Conservation (phyloP, 92 coral and sea anemone genomes). For the Micromussa lordhowensis region DNA sequence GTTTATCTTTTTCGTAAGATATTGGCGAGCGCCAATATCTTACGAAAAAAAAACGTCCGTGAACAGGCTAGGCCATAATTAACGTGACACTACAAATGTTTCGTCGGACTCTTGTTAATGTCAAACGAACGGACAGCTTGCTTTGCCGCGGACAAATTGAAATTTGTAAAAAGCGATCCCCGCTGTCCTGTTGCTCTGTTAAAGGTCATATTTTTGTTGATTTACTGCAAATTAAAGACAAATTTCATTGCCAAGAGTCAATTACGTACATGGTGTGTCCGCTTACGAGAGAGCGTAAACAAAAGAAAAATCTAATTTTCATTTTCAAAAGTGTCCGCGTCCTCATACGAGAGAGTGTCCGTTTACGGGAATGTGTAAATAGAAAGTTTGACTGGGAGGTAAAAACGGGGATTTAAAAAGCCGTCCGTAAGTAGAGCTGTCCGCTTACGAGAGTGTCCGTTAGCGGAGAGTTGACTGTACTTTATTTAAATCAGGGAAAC, state of each 20-base stretch:
- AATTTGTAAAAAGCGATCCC: conserved; percentile 27
- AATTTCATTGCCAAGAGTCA: conserved; percentile 37
- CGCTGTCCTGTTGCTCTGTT: conserved; percentile 36
- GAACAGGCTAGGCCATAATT: too few relatives aligned
- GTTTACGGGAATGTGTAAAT: conserved; percentile 36
- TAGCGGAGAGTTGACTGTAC: too few relatives aligned
- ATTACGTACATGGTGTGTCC: conserved; percentile 24
- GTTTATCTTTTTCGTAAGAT: not conserved
- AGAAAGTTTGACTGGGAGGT: conserved; percentile 36
- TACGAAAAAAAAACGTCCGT: too few relatives aligned
- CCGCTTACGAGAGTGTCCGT: conserved; percentile 33
- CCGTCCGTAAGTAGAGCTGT: conserved; percentile 39
- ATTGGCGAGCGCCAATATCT: too few relatives aligned
- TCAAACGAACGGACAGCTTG: conserved; percentile 45
- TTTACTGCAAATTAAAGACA: conserved; percentile 29
- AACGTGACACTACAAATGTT: too few relatives aligned
- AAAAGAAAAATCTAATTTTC: conserved; percentile 28
- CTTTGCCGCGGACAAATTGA: conserved; percentile 37
- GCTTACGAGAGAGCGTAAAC: conserved; percentile 35
- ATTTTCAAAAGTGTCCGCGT: conserved; percentile 31
- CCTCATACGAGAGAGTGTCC: conserved; percentile 30
- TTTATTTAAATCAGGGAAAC: too few relatives aligned
- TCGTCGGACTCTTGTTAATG: conserved; percentile 1
- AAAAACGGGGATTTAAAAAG: conserved; percentile 20
- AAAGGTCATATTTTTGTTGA: conserved; percentile 33